Percentiles rank a stretch among this genome's conserved stretches.
These are phyloP conservation scores for Neoscelio sp. DNA, from an alignment of 2,888 invertebrate species.

Conservation along the genomic window DNA sequence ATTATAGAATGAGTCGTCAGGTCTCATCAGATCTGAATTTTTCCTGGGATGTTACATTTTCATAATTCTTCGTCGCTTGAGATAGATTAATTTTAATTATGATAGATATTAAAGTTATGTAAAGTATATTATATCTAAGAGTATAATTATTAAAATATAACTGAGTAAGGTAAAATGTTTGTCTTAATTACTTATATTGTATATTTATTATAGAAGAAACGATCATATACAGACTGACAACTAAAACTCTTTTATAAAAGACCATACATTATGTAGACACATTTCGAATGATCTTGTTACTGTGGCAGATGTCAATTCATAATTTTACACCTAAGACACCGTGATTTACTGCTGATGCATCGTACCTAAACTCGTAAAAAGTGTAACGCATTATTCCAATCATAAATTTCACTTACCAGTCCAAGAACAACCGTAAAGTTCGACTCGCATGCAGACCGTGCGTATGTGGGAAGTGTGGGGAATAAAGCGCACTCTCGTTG, in stretches of 20 bases:
- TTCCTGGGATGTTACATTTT: too few species aligned
- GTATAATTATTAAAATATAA: too few species aligned
- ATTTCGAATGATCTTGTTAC: conserved; percentile 56
- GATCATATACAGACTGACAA: too few species aligned
- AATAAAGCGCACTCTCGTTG: conserved; percentile 90
- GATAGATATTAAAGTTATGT: too few species aligned
- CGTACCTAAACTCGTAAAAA: conserved; percentile 58
- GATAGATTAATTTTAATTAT: too few species aligned
- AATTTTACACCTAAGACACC: conserved; percentile 53
- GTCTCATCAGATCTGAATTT: too few species aligned
- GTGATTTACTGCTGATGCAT: conserved; percentile 56
- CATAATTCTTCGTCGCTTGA: too few species aligned
- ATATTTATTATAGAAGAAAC: too few species aligned
- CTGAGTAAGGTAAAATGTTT: too few species aligned
- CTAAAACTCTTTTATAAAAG: conserved; percentile 13
- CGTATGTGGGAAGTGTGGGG: conserved; percentile 91
- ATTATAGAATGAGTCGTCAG: too few species aligned
- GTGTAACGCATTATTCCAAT: conserved; percentile 65
- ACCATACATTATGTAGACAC: conserved; percentile 20
- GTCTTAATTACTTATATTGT: too few species aligned
- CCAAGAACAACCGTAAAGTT: conserved; percentile 92
- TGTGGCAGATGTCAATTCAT: conserved; percentile 59
- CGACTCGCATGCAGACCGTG: conserved; percentile 92
- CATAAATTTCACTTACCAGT: conserved; percentile 86
- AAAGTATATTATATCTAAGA: too few species aligned